These are phyloP conservation scores for Mobula birostris DNA, from an alignment of 2,113 vertebrate genomes.

Conservation along the genomic window DNA sequence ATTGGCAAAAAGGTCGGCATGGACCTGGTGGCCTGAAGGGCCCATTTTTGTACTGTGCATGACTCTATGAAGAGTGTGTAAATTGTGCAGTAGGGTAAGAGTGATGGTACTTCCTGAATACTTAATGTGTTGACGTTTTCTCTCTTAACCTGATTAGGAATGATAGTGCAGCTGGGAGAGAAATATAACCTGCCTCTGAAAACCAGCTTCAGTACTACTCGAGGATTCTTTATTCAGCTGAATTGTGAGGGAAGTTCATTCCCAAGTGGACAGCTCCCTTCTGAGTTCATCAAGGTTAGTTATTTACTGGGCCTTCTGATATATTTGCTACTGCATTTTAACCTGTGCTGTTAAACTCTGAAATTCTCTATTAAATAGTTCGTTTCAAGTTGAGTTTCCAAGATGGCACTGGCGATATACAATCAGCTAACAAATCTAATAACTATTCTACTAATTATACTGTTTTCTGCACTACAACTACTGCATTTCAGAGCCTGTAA, in stretches of 20 bases:
- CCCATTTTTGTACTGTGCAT: too few relatives aligned
- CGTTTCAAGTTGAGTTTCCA: not conserved
- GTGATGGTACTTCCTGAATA: not conserved
- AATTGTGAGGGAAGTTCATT: conserved; percentile 63
- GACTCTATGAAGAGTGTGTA: too few relatives aligned
- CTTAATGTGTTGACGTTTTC: not conserved
- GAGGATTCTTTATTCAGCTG: conserved; percentile 94
- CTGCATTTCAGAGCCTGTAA: too few relatives aligned
- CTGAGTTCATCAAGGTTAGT: conserved; percentile 86
- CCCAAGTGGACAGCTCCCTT: conserved; percentile 67
- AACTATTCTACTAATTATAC: too few relatives aligned
- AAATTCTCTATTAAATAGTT: not conserved
- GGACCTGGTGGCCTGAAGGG: too few relatives aligned
- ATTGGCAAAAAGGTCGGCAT: too few relatives aligned
- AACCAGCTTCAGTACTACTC: conserved; percentile 81
- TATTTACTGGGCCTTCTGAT: not conserved
- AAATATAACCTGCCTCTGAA: conserved; percentile 78
- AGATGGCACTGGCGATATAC: too few relatives aligned
- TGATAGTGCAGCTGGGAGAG: conserved; percentile 76
- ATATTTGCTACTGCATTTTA: not conserved
- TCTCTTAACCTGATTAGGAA: conserved; percentile 53
- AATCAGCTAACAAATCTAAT: too few relatives aligned
- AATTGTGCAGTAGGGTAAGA: too few relatives aligned
- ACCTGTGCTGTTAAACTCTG: not conserved
- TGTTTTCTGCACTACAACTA: too few relatives aligned